These are phyloP conservation scores for Onychomys leucogaster DNA, from an alignment of 2,797 vertebrate species.

Conservation along the genomic window DNA sequence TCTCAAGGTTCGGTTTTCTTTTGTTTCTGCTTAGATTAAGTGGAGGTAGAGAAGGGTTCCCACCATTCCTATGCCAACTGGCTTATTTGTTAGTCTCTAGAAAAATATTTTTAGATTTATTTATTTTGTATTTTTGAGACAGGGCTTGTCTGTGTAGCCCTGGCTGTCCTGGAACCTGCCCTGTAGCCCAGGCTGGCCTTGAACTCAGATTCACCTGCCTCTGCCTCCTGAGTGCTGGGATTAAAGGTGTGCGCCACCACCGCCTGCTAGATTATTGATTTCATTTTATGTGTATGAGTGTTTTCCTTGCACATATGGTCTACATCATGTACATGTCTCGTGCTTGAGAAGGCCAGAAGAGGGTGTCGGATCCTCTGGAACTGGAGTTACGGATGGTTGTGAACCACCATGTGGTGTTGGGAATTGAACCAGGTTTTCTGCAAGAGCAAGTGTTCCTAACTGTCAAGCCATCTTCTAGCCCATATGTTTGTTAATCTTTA, in stretches of 20 bases:
- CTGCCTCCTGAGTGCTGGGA: neutral
- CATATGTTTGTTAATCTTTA: neutral
- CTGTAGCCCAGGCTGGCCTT: neutral
- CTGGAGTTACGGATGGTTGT: neutral
- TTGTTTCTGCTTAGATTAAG: neutral
- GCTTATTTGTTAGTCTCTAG: neutral
- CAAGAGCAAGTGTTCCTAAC: neutral
- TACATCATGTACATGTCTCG: neutral
- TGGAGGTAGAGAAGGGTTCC: neutral
- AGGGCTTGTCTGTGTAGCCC: neutral
- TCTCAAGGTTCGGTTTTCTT: neutral
- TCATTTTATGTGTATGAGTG: neutral
- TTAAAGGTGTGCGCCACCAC: neutral
- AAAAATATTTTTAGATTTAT: neutral
- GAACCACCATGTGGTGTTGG: neutral
- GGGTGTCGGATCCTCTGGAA: neutral
- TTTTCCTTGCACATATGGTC: neutral
- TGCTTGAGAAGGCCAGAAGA: neutral
- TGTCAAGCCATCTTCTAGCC: neutral
- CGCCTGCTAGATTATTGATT: too few relatives aligned
- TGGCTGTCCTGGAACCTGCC: neutral
- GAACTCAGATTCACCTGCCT: neutral
- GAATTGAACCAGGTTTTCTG: neutral
- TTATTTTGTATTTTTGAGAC: neutral
- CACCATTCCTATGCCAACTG: neutral